These are phyloP conservation scores for Melanotaenia parkinsoni DNA, from an alignment of 2,797 vertebrate genomes.

Conservation along the genomic window DNA sequence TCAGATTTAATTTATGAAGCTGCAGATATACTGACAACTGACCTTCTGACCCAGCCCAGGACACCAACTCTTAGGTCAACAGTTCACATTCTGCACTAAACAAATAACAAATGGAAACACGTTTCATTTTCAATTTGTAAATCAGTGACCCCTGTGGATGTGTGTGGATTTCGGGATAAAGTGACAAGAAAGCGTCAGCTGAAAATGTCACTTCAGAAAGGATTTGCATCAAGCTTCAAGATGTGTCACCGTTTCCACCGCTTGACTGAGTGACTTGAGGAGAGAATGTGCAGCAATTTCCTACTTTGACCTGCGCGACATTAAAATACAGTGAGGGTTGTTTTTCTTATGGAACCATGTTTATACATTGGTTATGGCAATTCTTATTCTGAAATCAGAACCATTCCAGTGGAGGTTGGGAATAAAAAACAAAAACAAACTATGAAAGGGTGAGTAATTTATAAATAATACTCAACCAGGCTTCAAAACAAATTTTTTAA, in stretches of 20 bases:
- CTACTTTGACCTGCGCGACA: conserved; percentile 23
- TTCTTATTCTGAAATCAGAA: conserved; percentile 3
- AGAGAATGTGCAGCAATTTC: conserved; percentile 52
- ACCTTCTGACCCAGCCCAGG: conserved; percentile 10
- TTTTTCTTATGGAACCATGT: conserved; percentile 16
- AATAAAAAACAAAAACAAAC: conserved; percentile 7
- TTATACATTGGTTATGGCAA: conserved; percentile 10
- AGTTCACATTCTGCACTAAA: conserved; percentile 21
- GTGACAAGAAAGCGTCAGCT: conserved; percentile 81
- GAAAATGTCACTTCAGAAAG: conserved; percentile 86
- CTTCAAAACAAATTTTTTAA: conserved; percentile 39
- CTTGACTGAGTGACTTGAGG: conserved; percentile 66
- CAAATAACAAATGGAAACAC: conserved; percentile 54
- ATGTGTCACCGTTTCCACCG: conserved; percentile 59
- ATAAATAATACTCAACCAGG: conserved; percentile 1
- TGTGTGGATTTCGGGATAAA: conserved; percentile 70
- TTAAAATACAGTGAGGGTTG: conserved; percentile 25
- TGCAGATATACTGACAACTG: neutral
- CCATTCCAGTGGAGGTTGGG: neutral
- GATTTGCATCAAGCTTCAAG: conserved; percentile 82
- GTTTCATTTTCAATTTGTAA: conserved; percentile 55
- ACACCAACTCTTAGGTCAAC: conserved; percentile 34
- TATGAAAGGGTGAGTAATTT: conserved; percentile 34
- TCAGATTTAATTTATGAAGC: conserved; percentile 43
- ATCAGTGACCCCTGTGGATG: conserved; percentile 71